Conservation (phyloP, 1,140 invertebrate species). For the Carposina sasakii region DNA sequence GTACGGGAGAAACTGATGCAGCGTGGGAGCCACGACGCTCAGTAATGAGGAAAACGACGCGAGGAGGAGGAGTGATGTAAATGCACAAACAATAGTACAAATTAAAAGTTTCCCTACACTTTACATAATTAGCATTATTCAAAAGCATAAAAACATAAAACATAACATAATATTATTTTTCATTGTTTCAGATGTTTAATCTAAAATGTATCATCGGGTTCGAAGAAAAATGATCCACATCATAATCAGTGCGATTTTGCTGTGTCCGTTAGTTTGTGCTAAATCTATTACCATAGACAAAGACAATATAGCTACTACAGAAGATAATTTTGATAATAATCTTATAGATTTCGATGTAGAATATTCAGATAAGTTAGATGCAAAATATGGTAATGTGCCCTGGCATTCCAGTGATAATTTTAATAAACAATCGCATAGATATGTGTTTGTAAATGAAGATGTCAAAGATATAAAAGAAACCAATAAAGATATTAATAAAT, state of each 20-base stretch:
- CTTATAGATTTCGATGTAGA: constrained; percentile 56
- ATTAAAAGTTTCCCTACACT: too few relatives aligned
- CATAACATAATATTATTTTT: too few relatives aligned
- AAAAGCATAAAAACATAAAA: too few relatives aligned
- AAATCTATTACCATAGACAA: constrained; percentile 36
- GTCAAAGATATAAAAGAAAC: constrained; percentile 15
- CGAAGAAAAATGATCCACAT: constrained; percentile 47
- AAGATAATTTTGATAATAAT: constrained; percentile 50
- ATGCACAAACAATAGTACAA: too few relatives aligned
- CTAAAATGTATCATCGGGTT: constrained; percentile 45
- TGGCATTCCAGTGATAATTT: constrained; percentile 39
- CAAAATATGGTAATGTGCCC: constrained; percentile 37
- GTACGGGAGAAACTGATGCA: too few relatives aligned
- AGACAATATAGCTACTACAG: constrained; percentile 19
- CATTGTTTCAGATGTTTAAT: constrained; percentile 48
- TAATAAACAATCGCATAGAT: constrained; percentile 52
- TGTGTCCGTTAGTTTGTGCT: constrained; percentile 25
- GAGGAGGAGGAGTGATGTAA: too few relatives aligned
- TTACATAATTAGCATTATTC: too few relatives aligned
- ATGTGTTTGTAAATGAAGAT: constrained; percentile 43
- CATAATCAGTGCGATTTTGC: constrained; percentile 32
- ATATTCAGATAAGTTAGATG: constrained; percentile 43
- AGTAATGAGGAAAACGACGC: too few relatives aligned
- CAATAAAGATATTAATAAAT: neutral
- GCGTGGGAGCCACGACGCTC: too few relatives aligned